Evolutionary conservation across 2,113 vertebrate species (phyloP).

Genomic region (Clinocottus analis): DNA sequence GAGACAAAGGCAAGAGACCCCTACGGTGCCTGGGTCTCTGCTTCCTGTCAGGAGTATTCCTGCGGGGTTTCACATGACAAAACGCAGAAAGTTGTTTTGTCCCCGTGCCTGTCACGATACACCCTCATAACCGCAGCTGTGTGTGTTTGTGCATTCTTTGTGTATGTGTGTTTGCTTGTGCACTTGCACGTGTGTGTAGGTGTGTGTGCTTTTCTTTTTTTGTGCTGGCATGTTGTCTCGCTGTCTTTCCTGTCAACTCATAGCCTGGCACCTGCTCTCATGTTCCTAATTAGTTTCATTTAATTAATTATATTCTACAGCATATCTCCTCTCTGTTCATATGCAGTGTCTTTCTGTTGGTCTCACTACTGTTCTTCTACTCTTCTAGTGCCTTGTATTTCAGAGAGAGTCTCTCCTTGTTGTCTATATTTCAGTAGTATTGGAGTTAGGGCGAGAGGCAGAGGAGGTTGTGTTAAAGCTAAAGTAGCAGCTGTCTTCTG

Average conservation of each 20-base stretch:
- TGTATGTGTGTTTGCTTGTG: conserved; percentile 34
- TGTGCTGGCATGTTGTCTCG: conserved; percentile 85
- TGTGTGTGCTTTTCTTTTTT: conserved; percentile 71
- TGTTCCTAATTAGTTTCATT: conserved; percentile 94
- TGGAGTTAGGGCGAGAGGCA: neutral
- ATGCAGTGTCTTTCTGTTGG: conserved; percentile 87
- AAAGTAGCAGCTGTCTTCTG: neutral
- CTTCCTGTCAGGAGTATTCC: conserved; percentile 89
- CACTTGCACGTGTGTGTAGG: conserved; percentile 40
- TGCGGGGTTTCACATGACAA: conserved; percentile 91
- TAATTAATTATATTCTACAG: conserved; percentile 92
- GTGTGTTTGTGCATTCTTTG: conserved; percentile 62
- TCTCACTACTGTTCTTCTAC: conserved; percentile 78
- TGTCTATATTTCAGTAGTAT: neutral
- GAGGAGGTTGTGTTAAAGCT: conserved; percentile 5
- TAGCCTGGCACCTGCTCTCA: conserved; percentile 91
- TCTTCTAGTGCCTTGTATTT: conserved; percentile 52
- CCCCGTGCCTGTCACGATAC: conserved; percentile 87
- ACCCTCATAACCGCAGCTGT: conserved; percentile 86
- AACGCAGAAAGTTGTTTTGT: conserved; percentile 90
- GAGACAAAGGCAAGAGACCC: conserved; percentile 87
- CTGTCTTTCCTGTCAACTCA: conserved; percentile 90
- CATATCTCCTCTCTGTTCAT: conserved; percentile 86
- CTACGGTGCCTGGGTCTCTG: conserved; percentile 84
- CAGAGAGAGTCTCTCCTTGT: conserved; percentile 10